Base-by-base conservation (phyloP, 92 coral and sea anemone species). In the Zoanthus sociatus region DNA sequence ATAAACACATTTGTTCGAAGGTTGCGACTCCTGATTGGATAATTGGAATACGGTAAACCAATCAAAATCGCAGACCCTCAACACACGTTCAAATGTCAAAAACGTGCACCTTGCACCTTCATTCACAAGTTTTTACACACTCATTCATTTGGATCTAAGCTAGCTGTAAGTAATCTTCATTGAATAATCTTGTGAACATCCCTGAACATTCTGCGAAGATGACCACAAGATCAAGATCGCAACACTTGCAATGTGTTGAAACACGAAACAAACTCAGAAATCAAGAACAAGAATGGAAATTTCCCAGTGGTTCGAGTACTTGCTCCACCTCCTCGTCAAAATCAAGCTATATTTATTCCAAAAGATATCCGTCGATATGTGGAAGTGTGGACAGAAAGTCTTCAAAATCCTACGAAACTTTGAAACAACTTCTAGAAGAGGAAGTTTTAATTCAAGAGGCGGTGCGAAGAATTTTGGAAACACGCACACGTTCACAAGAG, bases 401-500 rank as follows among this genome's bases (percentile, higher is more conserved):
- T 79, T 88, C 92, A 54, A 90, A 83, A 53, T 92, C 94, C 55
- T 90, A 92, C 87, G 92, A 92, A 83, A 66, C 87, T 17, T 78
- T 92, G 63, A 90, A 92, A 76, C 88, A 92, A 77, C 91, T 92
- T 73, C 87, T 92, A 16, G 92, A 89, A 58, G 92, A 86, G 82
- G 87, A 86, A 86, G 87, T 86, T 86, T 86, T 92, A 86, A 92
- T 92, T 88, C 94, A 89, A 87, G 94, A 92, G 77, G 94, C 94
- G 3, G 94, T 92, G 58, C 88, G 94, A 53, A 77, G 94, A 68
- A 88, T 92, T 77, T 18, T 92, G 92, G 92, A 89, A 89, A 92
- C 90, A 30, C 89, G 87, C 73, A 73, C 89, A 73, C 89, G 87
- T 58, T 61, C 89, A 67, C 83, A 90, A 64, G 73, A 74, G 64